Conservation (phyloP, 2,113 vertebrate species). For the Carassius gibelio region DNA sequence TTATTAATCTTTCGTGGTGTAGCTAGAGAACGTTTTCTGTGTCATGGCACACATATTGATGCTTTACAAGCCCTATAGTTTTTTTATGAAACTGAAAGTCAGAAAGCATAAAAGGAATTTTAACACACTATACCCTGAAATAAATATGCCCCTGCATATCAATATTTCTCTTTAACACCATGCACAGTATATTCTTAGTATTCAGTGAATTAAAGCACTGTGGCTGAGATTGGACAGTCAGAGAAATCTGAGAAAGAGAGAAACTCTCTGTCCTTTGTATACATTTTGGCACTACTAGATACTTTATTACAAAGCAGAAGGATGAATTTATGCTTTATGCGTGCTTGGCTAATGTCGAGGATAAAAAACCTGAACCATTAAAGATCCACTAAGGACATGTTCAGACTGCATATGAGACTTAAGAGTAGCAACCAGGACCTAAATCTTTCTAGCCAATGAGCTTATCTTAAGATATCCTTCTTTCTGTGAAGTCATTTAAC, state of each 20-base stretch:
- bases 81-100: conserved; percentile 35
- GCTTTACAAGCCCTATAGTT: conserved; percentile 26
- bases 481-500: background rate
- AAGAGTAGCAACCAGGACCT: conserved; percentile 12
- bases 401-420: conserved; percentile 23
- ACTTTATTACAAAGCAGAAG: conserved; percentile 29
- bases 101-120: conserved; percentile 28
- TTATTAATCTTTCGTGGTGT: conserved; percentile 6
- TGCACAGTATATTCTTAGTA: conserved; percentile 7
- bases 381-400: conserved; percentile 39
- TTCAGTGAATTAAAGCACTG: conserved; percentile 1
- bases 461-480: conserved; percentile 6
- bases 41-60: conserved; percentile 23
- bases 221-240: conserved; percentile 5
- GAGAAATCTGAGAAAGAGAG: conserved; percentile 24
- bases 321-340: conserved; percentile 28
- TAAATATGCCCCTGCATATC: background rate
- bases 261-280: conserved; percentile 33
- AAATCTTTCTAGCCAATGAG: conserved; percentile 18
- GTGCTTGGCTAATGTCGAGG: conserved; percentile 9
- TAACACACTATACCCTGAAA: conserved; percentile 11
- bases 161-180: conserved; percentile 22
- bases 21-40: conserved; percentile 14
- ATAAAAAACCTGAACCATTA: conserved; percentile 31
- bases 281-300: conserved; percentile 25